These are phyloP conservation scores for Plebejus melissa DNA, from an alignment of 2,888 invertebrate genomes.

Conservation along the genomic window DNA sequence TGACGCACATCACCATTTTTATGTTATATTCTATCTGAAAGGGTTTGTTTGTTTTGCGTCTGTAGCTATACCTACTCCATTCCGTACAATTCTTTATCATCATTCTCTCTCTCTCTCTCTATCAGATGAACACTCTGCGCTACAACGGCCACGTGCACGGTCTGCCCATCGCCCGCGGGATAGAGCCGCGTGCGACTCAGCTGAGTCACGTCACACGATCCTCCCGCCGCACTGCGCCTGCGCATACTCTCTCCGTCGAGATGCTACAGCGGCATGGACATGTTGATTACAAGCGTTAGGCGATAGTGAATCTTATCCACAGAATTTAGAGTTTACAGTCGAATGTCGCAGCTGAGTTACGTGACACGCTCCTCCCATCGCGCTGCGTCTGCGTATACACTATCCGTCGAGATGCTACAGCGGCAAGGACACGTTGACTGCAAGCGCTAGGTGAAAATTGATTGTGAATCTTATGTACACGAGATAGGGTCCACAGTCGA, in stretches of 20 bases:
- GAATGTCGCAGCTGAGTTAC: slow-evolving; percentile 33
- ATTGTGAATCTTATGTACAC: too few relatives aligned
- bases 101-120: background rate
- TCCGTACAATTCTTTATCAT: background rate
- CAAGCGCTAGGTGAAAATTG: background rate
- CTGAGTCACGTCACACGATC: slow-evolving; percentile 66
- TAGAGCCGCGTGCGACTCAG: slow-evolving; percentile 58
- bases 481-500: background rate
- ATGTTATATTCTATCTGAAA: too few relatives aligned
- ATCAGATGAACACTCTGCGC: slow-evolving; percentile 62
- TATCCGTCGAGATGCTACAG: too few relatives aligned
- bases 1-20: too few relatives aligned
- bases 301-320: background rate
- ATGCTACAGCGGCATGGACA: slow-evolving; percentile 69
- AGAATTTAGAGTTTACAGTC: background rate
- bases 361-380: too few relatives aligned
- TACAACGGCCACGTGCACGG: slow-evolving; percentile 54
- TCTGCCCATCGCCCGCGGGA: slow-evolving; percentile 43
- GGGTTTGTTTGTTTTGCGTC: too few relatives aligned
- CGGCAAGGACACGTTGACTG: too few relatives aligned
- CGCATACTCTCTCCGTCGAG: slow-evolving; percentile 63
- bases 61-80: too few relatives aligned
- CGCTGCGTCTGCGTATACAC: too few relatives aligned
- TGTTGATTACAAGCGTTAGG: slow-evolving; percentile 58
- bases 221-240: slow-evolving; percentile 63